Conservation (phyloP, 2,888 invertebrate genomes). For the Elmis aenea region DNA sequence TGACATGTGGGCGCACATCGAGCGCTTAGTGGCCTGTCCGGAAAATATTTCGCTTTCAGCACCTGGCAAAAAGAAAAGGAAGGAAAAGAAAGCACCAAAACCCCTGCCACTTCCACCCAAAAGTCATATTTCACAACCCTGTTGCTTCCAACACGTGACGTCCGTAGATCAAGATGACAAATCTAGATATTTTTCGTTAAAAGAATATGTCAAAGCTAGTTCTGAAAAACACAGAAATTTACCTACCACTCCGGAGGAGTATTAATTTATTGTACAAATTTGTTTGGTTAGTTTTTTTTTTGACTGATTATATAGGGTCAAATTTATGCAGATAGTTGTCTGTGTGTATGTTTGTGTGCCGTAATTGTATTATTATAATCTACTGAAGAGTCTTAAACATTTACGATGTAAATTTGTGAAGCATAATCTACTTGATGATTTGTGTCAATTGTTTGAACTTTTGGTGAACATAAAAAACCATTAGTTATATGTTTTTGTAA, state of each 20-base stretch:
- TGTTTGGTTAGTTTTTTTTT: no score
- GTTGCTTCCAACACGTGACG: conserved; percentile 79
- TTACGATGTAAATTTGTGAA: no score
- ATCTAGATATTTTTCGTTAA: conserved; percentile 62
- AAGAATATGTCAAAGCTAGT: conserved; percentile 54
- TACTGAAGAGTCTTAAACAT: no score
- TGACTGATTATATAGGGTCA: no score
- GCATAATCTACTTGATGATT: no score
- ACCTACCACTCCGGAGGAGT: conserved; percentile 18
- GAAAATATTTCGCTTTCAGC: conserved; percentile 70
- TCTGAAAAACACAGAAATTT: conserved; percentile 22
- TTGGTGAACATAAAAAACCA: no score
- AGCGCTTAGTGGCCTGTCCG: conserved; percentile 67
- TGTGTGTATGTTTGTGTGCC: no score
- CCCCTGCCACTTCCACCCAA: conserved; percentile 65
- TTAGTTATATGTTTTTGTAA: no score
- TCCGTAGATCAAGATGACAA: conserved; percentile 66
- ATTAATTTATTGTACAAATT: conserved; percentile 13
- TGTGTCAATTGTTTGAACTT: no score
- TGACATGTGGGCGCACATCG: conserved; percentile 65
- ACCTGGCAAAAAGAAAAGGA: conserved; percentile 50
- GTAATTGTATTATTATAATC: no score
- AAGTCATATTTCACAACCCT: conserved; percentile 77
- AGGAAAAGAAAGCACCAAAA: conserved; percentile 52
- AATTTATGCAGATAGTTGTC: no score